These are phyloP conservation scores for Caloenas nicobarica DNA, from an alignment of 2,113 vertebrate species.

Conservation along the genomic window DNA sequence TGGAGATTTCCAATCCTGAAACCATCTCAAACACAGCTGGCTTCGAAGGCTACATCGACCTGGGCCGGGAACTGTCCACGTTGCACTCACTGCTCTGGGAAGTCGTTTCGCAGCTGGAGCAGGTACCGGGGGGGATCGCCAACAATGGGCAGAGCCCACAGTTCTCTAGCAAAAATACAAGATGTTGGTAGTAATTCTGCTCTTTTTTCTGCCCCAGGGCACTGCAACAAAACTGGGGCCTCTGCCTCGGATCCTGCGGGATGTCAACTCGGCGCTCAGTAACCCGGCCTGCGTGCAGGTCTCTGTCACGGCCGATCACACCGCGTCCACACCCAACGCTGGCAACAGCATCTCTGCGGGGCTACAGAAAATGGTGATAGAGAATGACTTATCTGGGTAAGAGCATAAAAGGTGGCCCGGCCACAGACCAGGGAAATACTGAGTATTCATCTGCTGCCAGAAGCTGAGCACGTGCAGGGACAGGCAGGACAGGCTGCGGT, in stretches of 20 bases:
- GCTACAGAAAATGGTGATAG: slow-evolving; percentile 97
- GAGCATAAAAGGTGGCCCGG: neutral
- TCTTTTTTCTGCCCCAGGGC: slow-evolving; percentile 72
- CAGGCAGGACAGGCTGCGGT: neutral
- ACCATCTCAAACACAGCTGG: slow-evolving; percentile 95
- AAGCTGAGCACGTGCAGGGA: neutral
- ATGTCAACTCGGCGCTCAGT: slow-evolving; percentile 88
- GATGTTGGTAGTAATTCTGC: neutral
- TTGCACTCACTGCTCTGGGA: slow-evolving; percentile 94
- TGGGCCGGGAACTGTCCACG: slow-evolving; percentile 93
- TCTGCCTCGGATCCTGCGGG: slow-evolving; percentile 91
- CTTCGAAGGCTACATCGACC: slow-evolving; percentile 96
- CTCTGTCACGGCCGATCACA: slow-evolving; percentile 77
- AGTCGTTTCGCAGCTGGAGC: slow-evolving; percentile 91
- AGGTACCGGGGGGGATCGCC: slow-evolving; percentile 73
- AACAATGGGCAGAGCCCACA: neutral
- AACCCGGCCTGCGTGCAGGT: slow-evolving; percentile 86
- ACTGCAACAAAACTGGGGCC: slow-evolving; percentile 90
- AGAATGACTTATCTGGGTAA: slow-evolving; percentile 95
- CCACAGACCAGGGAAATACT: neutral
- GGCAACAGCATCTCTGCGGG: slow-evolving; percentile 89
- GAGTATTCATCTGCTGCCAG: neutral
- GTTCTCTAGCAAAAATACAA: neutral
- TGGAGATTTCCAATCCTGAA: slow-evolving; percentile 96
- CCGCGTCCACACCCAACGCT: slow-evolving; percentile 80